Conservation (phyloP, 1,140 invertebrate species). For the Apis cerana region DNA sequence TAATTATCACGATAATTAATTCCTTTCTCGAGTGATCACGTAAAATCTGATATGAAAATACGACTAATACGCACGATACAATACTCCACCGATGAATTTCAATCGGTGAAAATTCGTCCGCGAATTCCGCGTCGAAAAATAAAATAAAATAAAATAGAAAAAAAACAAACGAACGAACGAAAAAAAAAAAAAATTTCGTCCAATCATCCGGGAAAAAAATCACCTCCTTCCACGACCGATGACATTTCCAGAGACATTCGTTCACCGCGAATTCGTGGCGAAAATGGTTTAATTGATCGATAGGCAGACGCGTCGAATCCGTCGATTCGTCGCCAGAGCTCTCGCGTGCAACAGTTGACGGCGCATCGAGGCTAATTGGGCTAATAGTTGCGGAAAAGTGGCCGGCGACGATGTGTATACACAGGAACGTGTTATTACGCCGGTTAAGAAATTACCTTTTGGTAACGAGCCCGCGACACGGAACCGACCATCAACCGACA, state of each 20-base stretch:
- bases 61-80: too few species aligned
- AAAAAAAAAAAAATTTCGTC: too few species aligned
- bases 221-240: background rate
- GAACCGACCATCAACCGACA: slow-evolving; percentile 36
- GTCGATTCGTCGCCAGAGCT: background rate
- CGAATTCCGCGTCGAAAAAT: too few species aligned
- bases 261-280: background rate
- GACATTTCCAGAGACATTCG: background rate
- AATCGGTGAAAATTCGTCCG: too few species aligned
- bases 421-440: slow-evolving; percentile 42
- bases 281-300: slow-evolving; percentile 21
- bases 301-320: background rate
- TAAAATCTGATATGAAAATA: too few species aligned
- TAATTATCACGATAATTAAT: too few species aligned
- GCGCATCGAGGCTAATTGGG: slow-evolving; percentile 18
- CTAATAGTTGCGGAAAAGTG: slow-evolving; percentile 47
- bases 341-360: slow-evolving; percentile 43
- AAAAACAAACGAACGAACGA: too few species aligned
- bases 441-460: slow-evolving; percentile 45
- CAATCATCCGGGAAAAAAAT: background rate
- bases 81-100: too few species aligned
- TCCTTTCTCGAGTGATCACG: too few species aligned
- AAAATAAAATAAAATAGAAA: too few species aligned
- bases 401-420: slow-evolving; percentile 29
- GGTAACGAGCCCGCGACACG: slow-evolving; percentile 41